Base-by-base conservation (phyloP, 2,888 invertebrate genomes). In the Acleris cristana region DNA sequence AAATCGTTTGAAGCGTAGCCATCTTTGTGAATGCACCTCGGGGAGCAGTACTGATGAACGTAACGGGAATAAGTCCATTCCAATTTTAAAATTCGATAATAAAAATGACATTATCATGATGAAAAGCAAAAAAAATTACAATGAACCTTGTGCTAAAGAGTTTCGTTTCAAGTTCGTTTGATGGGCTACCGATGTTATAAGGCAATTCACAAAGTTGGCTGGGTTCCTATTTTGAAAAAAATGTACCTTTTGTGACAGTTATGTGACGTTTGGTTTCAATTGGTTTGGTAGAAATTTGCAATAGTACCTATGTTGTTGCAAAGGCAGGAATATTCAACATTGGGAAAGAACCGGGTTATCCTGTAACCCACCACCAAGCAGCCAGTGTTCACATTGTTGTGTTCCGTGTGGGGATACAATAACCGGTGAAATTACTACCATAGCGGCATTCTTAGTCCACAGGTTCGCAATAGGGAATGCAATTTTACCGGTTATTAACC, bases 1-100 rank as follows among this genome's bases (percentile, higher is more conserved):
- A 16, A 62, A 19, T 53, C 23, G 61, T 16, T 30, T 2, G 16
- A 19, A 23, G n/a, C 6, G 18, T 18, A n/a, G 30, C 49, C 55
- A 40, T 56, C 48, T 56, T 34, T 34, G 12, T 16, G 12, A 49
- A 54, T 16, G 21, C 55, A 55, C 56, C 49, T 49, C 21, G 14
- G 55, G 56, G 49, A 51, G 49, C 56, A 40, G 55, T 49, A 30
- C 19, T 30, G 30, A 56, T 49, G 63, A 49, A 49, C 34, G 34
- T 26, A 54, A 44, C 44, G 23, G 53, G 44, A 62, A 62, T 44
- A 55, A n/a, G 19, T 45, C 34, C 30, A 19, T 30, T 48, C 30
- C 30, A 63, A 30, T 40, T 51, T 49, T 21, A 10, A 51, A 60
- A 60, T 54, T 54, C 54, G 30, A 62, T 30, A 58, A 21, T 63